Conservation (phyloP, 2,797 vertebrate genomes). For the Serranus cabrilla region DNA sequence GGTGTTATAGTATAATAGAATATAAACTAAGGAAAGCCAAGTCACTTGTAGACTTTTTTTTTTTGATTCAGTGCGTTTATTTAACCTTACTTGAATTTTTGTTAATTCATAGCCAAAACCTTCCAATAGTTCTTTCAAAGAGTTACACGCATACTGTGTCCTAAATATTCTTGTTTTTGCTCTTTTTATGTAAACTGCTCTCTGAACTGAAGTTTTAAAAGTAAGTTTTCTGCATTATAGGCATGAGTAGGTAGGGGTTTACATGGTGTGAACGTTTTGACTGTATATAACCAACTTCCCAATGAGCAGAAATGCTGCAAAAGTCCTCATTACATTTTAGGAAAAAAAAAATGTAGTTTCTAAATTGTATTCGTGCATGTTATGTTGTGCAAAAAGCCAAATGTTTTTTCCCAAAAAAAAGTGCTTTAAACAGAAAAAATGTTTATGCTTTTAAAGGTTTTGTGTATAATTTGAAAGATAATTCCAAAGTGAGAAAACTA, state of each 20-base stretch:
- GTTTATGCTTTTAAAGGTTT: slow-evolving; percentile 78
- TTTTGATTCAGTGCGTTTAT: slow-evolving; percentile 67
- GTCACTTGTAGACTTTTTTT: slow-evolving; percentile 67
- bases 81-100: slow-evolving; percentile 84
- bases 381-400: slow-evolving; percentile 72
- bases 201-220: slow-evolving; percentile 63
- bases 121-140: slow-evolving; percentile 69
- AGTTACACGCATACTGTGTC: slow-evolving; percentile 75
- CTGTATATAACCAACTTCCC: slow-evolving; percentile 50
- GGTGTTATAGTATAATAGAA: slow-evolving; percentile 70
- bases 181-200: slow-evolving; percentile 54
- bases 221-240: slow-evolving; percentile 45
- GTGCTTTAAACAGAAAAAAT: slow-evolving; percentile 76
- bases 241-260: slow-evolving; percentile 38
- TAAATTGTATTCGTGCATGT: slow-evolving; percentile 61
- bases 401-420: slow-evolving; percentile 62
- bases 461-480: slow-evolving; percentile 85
- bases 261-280: slow-evolving; percentile 46
- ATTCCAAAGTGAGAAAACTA: slow-evolving; percentile 79
- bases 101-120: slow-evolving; percentile 72
- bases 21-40: slow-evolving; percentile 71
- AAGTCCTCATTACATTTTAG: slow-evolving; percentile 53
- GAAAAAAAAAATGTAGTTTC: slow-evolving; percentile 56
- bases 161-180: slow-evolving; percentile 64
- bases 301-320: slow-evolving; percentile 51